Conservation (phyloP, 2,797 vertebrate species). For the Pristis pectinata region DNA sequence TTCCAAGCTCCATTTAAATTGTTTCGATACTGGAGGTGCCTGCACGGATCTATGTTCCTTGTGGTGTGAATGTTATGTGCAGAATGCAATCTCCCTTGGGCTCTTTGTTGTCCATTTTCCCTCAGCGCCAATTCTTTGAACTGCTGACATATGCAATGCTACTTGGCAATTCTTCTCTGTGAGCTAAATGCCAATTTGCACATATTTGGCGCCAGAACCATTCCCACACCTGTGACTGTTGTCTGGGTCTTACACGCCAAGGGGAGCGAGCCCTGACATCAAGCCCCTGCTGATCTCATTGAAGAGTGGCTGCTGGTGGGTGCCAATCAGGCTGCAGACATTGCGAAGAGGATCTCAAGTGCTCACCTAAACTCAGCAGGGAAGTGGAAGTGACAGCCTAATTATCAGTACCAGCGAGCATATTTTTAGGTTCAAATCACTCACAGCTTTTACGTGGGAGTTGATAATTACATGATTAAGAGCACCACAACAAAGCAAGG, state of each 20-base stretch:
- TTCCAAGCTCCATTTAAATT: background rate
- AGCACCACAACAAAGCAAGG: background rate
- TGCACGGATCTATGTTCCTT: background rate
- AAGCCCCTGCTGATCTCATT: background rate
- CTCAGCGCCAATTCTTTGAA: background rate
- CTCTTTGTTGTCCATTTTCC: background rate
- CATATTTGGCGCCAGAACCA: background rate
- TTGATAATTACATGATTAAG: conserved; percentile 12
- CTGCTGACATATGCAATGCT: conserved; percentile 4
- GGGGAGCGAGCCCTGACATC: background rate
- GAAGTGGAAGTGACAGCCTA: background rate
- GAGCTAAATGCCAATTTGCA: conserved; percentile 14
- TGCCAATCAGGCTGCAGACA: too few relatives aligned
- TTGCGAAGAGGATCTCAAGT: background rate
- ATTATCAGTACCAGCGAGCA: background rate
- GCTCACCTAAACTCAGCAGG: background rate
- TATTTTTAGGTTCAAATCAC: conserved; percentile 4
- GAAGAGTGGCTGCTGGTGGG: background rate
- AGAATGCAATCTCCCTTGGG: background rate
- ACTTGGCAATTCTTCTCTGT: background rate
- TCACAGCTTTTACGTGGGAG: background rate
- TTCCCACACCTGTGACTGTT: background rate
- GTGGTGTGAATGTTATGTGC: background rate
- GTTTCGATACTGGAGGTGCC: background rate
- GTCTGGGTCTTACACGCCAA: background rate